Percentiles rank a stretch among this genome's conserved stretches.
Evolutionary conservation across 1,140 invertebrate species (phyloP).

Genomic region (Aleiodes sp.): DNA sequence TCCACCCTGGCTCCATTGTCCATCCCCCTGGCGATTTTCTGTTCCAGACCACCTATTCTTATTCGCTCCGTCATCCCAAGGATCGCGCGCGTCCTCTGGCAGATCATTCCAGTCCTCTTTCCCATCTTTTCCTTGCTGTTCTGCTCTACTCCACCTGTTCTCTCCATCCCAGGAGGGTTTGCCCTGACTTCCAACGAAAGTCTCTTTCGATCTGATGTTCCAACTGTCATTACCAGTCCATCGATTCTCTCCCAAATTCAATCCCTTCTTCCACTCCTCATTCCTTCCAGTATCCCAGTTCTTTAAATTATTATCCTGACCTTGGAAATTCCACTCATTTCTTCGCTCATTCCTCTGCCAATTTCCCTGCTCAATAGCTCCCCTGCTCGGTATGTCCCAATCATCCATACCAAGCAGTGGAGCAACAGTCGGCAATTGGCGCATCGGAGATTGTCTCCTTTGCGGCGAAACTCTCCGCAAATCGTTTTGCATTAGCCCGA

Average conservation of each 20-base stretch:
- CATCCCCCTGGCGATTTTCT: neutral
- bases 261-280: neutral
- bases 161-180: slow-evolving; percentile 50
- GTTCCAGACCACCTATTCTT: neutral
- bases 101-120: slow-evolving; percentile 61
- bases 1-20: neutral
- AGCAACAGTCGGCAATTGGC: slow-evolving; percentile 27
- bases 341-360: slow-evolving; percentile 35
- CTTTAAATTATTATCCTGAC: too few relatives aligned
- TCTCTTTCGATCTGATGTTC: too few relatives aligned
- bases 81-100: slow-evolving; percentile 62
- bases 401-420: slow-evolving; percentile 42
- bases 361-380: slow-evolving; percentile 47
- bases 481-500: neutral
- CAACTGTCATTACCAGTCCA: slow-evolving; percentile 43
- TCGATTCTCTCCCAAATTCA: slow-evolving; percentile 29
- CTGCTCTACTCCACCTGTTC: slow-evolving; percentile 29
- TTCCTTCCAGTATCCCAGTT: neutral
- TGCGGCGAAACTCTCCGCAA: slow-evolving; percentile 28
- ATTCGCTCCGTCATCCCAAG: slow-evolving; percentile 59
- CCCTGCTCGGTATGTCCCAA: slow-evolving; percentile 61
- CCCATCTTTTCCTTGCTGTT: slow-evolving; percentile 41
- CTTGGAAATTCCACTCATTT: too few relatives aligned
- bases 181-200: too few relatives aligned
- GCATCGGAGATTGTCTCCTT: slow-evolving; percentile 28